Percentiles rank a stretch among this genome's conserved stretches.
These are phyloP conservation scores for Vulpes ferrilata DNA, from an alignment of 2,113 vertebrate genomes.

Conservation along the genomic window DNA sequence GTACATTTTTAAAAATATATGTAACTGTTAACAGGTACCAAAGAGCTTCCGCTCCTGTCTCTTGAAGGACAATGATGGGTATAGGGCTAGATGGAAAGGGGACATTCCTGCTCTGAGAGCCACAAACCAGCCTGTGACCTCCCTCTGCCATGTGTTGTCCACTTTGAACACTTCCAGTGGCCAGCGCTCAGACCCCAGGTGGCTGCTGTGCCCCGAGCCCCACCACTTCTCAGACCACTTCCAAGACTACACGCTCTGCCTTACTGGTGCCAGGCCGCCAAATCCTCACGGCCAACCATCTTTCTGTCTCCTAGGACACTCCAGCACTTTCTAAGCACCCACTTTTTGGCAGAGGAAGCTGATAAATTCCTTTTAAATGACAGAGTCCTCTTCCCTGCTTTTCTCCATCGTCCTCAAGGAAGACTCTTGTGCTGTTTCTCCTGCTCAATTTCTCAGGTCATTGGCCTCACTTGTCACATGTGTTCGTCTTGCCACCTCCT, in stretches of 20 bases:
- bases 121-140: neutral
- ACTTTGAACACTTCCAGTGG: neutral
- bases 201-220: neutral
- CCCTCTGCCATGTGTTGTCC: neutral
- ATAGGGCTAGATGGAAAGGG: neutral
- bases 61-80: neutral
- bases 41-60: neutral
- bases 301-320: neutral
- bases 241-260: neutral
- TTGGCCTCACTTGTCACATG: neutral
- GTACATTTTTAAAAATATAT: neutral
- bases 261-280: neutral
- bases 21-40: neutral
- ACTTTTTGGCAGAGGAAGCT: neutral
- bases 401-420: neutral
- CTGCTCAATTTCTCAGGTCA: neutral
- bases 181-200: neutral
- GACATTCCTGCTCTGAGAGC: neutral
- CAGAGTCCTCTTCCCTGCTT: neutral
- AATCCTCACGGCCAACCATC: neutral
- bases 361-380: neutral
- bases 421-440: neutral
- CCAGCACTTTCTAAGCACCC: neutral
- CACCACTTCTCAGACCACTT: neutral
- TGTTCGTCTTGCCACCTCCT: neutral